Percentiles rank a stretch among this genome's conserved stretches.
Evolutionary conservation across 2,888 invertebrate species (phyloP).

Genomic region (Drosophila paramelanica): DNA sequence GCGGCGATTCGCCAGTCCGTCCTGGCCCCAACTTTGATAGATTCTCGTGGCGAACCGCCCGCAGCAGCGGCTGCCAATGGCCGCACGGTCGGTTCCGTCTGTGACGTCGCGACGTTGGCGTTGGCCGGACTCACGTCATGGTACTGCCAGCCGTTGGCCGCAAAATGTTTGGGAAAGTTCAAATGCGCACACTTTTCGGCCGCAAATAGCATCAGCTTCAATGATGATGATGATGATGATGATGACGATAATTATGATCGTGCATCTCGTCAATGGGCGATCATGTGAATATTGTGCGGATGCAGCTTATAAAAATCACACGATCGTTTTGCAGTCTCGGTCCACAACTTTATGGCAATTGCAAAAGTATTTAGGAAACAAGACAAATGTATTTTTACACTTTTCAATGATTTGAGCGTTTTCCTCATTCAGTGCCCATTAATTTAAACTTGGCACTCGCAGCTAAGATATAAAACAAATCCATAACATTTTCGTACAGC

Average conservation of each 20-base stretch:
- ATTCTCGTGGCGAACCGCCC: constrained; percentile 20
- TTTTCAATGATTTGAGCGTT: constrained; percentile 32
- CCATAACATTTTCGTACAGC: neutral
- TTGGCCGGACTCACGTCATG: constrained; percentile 54
- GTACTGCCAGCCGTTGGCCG: constrained; percentile 36
- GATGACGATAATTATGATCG: constrained; percentile 12
- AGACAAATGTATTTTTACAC: constrained; percentile 66
- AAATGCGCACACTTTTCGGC: constrained; percentile 70
- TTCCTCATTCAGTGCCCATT: constrained; percentile 44
- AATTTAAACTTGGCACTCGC: constrained; percentile 45
- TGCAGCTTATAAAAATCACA: constrained; percentile 35
- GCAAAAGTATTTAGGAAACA: constrained; percentile 51
- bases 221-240: constrained; percentile 2
- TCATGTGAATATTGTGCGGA: constrained; percentile 53
- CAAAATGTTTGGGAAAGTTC: constrained; percentile 58
- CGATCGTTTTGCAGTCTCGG: constrained; percentile 38
- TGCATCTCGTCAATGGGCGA: constrained; percentile 19
- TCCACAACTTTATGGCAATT: constrained; percentile 63
- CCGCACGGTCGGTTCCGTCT: constrained; percentile 28
- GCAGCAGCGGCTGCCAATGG: constrained; percentile 12
- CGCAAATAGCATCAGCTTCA: constrained; percentile 56
- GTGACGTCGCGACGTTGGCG: constrained; percentile 52
- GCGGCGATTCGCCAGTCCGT: constrained; percentile 15
- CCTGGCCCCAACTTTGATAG: constrained; percentile 21
- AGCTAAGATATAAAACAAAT: constrained; percentile 15